Evolutionary conservation across 2,797 vertebrate species (phyloP).

Genomic region (Alouatta caraya): DNA sequence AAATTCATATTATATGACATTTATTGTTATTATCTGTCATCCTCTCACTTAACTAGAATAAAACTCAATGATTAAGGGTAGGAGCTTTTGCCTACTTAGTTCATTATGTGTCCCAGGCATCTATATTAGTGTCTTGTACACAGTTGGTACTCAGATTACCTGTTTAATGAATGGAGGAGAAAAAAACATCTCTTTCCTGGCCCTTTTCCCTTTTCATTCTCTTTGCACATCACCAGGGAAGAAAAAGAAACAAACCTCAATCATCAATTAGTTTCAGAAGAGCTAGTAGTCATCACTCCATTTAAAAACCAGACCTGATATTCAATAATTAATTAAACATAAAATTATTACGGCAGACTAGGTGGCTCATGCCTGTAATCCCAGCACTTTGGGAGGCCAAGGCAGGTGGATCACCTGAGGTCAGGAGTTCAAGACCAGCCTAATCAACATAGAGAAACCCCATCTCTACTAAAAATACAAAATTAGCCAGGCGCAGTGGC

Average conservation of each 20-base stretch:
- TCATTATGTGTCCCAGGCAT: background rate
- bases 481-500: no score
- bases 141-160: background rate
- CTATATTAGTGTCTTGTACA: background rate
- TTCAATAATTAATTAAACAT: background rate
- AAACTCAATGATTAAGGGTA: background rate
- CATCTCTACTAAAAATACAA: no score
- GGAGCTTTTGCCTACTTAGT: background rate
- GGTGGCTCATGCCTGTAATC: no score
- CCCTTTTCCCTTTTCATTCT: background rate
- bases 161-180: background rate
- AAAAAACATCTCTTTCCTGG: background rate
- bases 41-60: background rate
- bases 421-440: no score
- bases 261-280: background rate
- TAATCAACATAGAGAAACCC: no score
- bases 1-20: background rate
- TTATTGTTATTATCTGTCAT: background rate
- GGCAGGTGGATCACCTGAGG: no score
- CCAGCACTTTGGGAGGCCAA: no score
- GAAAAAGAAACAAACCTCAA: background rate
- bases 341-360: no score
- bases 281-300: background rate
- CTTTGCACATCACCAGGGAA: background rate
- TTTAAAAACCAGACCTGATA: background rate